phyloP scores from a whole-genome alignment of 1,140 invertebrate species.

The Drosophila asahinai region DNA sequence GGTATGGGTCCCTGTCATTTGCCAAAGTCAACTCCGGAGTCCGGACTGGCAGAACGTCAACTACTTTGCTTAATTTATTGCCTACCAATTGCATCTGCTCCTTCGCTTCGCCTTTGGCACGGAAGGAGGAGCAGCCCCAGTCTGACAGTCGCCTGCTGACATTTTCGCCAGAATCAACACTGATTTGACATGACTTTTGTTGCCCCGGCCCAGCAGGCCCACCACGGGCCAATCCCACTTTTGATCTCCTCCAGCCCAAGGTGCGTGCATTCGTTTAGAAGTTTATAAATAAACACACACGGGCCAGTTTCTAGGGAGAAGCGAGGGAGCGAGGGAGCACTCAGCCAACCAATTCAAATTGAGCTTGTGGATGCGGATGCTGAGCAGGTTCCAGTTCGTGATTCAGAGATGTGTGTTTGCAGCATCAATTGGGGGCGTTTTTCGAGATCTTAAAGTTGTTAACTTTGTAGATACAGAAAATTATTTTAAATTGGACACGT shows the following conservation, averaged over 20 bases:
- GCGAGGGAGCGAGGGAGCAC: conserved; percentile 21
- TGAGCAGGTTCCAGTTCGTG: conserved; percentile 1
- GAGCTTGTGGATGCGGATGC: conserved; percentile 9
- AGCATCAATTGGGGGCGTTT: neutral
- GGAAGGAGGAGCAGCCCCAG: conserved; percentile 4
- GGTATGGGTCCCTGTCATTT: conserved; percentile 22
- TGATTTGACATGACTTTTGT: conserved; percentile 83
- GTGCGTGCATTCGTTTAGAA: conserved; percentile 81
- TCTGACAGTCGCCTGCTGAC: conserved; percentile 67
- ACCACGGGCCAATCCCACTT: conserved; percentile 61
- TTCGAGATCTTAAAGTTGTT: neutral
- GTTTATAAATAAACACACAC: conserved; percentile 75
- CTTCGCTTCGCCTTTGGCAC: conserved; percentile 21
- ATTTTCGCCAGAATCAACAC: conserved; percentile 81
- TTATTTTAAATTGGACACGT: too few species aligned
- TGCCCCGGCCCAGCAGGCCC: conserved; percentile 52
- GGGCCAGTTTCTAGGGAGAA: neutral
- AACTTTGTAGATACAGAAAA: too few species aligned
- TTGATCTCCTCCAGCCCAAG: conserved; percentile 49
- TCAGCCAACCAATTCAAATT: conserved; percentile 26
- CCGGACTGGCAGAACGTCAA: conserved; percentile 66
- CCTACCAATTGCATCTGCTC: conserved; percentile 67
- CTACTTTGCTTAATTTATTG: conserved; percentile 78
- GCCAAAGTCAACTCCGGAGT: conserved; percentile 65
- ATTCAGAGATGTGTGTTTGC: conserved; percentile 27